phyloP scores from a whole-genome alignment of 2,113 vertebrate species.

The Tauraco erythrolophus region DNA sequence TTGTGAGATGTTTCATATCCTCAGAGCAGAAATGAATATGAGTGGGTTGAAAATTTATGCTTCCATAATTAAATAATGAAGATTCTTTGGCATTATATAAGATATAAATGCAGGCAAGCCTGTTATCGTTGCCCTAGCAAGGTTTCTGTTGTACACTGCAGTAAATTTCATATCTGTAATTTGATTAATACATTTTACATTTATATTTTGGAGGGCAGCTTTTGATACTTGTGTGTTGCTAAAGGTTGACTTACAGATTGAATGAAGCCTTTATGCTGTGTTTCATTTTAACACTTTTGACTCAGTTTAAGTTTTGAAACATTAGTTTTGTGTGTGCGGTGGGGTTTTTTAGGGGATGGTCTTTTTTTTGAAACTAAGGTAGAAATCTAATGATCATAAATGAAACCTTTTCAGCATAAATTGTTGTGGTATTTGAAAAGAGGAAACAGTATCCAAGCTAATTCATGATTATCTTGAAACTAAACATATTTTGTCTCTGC shows the following conservation, averaged over 20 bases:
- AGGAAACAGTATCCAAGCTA: not conserved
- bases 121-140: not conserved
- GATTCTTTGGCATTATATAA: slow-evolving; percentile 6
- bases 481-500: not conserved
- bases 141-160: not conserved
- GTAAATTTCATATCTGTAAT: not conserved
- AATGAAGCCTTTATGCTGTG: not conserved
- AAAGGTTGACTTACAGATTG: not conserved
- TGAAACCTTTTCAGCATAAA: not conserved
- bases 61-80: slow-evolving; percentile 46
- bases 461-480: not conserved
- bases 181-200: not conserved
- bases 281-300: not conserved
- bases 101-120: not conserved
- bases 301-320: not conserved
- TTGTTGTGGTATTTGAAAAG: not conserved
- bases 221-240: not conserved
- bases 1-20: slow-evolving; percentile 15
- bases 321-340: not conserved
- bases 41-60: slow-evolving; percentile 25
- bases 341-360: not conserved
- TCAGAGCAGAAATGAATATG: not conserved
- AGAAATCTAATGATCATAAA: not conserved
- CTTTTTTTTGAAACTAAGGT: not conserved
- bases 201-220: not conserved